These are phyloP conservation scores for Aethina tumida DNA, from an alignment of 1,140 invertebrate species.

Conservation along the genomic window DNA sequence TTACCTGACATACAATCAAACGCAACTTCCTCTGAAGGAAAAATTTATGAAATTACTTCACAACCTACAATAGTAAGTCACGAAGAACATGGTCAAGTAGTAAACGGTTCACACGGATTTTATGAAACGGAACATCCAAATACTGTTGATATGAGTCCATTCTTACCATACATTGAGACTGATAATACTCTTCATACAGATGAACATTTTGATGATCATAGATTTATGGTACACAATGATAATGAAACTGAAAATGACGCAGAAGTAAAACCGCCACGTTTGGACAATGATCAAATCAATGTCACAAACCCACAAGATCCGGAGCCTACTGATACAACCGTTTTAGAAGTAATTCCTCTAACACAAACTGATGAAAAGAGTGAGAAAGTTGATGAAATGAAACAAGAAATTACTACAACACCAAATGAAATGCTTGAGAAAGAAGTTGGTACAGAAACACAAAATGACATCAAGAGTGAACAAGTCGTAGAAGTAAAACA, in stretches of 20 bases:
- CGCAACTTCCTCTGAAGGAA: no score
- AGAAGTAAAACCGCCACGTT: constrained; percentile 20
- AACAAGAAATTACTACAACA: no score
- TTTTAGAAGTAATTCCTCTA: constrained; percentile 1
- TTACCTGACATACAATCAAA: no score
- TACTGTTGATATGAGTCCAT: constrained; percentile 59
- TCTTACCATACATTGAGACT: constrained; percentile 50
- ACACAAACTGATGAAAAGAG: constrained; percentile 1
- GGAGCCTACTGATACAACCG: constrained; percentile 17
- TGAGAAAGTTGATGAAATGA: not conserved
- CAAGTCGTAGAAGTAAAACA: no score
- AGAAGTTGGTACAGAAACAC: no score
- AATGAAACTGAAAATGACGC: constrained; percentile 20
- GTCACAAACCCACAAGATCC: constrained; percentile 31
- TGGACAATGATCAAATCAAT: constrained; percentile 36
- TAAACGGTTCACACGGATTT: no score
- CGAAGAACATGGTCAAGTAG: no score
- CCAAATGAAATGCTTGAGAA: no score
- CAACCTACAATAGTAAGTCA: no score
- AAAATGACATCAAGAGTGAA: no score
- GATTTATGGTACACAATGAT: constrained; percentile 15
- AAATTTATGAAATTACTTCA: no score
- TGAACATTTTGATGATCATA: constrained; percentile 21
- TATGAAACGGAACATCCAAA: no score
- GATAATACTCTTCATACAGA: constrained; percentile 43